These are phyloP conservation scores for Indri indri DNA, from an alignment of 2,113 vertebrate species.

Conservation along the genomic window DNA sequence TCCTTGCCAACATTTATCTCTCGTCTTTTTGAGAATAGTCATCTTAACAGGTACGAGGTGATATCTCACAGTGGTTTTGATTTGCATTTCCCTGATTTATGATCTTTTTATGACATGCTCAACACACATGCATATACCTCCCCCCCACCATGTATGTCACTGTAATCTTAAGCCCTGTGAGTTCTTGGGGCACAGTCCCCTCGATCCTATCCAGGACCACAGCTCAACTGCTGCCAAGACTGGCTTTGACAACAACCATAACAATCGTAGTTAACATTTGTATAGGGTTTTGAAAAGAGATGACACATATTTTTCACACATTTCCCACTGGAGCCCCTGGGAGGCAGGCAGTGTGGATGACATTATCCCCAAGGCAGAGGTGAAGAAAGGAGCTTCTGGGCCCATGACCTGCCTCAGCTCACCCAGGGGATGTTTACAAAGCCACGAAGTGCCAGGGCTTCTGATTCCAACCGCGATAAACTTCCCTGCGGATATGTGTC, in stretches of 20 bases:
- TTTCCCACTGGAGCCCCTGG: not conserved
- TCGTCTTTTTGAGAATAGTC: not conserved
- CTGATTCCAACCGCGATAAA: not conserved
- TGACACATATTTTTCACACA: not conserved
- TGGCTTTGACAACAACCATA: not conserved
- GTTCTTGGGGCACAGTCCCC: not conserved
- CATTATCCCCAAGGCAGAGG: not conserved
- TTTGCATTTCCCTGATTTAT: not conserved
- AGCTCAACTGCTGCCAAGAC: not conserved
- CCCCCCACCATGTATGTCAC: not conserved
- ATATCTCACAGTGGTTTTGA: not conserved
- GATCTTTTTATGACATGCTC: not conserved
- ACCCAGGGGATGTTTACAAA: not conserved
- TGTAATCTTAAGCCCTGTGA: not conserved
- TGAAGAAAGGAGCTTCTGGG: not conserved
- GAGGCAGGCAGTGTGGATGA: not conserved
- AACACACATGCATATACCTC: rapidly evolving
- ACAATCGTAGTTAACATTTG: not conserved
- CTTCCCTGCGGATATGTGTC: rapidly evolving
- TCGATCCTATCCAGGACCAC: not conserved
- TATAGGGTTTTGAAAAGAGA: not conserved
- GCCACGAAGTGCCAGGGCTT: not conserved
- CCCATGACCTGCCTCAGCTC: not conserved
- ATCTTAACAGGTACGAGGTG: not conserved
- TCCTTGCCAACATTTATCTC: not conserved